Conservation (phyloP, 2,113 vertebrate genomes). For the Gnathonemus echidnorhynchus region DNA sequence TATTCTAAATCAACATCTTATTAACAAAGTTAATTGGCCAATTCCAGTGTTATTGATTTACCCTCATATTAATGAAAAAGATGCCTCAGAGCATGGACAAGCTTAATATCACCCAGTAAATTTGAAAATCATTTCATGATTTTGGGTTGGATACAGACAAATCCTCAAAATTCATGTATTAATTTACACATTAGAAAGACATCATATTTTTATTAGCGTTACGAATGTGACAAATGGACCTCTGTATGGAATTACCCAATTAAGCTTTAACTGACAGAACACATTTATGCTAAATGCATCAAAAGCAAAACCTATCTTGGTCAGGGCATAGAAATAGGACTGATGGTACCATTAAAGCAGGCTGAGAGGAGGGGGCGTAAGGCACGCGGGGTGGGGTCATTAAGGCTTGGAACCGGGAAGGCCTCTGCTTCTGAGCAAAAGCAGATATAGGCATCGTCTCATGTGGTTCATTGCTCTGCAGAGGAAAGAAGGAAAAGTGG, state of each 20-base stretch:
- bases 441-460: slow-evolving; percentile 98
- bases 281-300: not conserved
- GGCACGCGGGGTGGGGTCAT: slow-evolving; percentile 81
- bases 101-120: not conserved
- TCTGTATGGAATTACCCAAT: not conserved
- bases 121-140: not conserved
- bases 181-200: not conserved
- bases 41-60: not conserved
- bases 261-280: not conserved
- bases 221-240: not conserved
- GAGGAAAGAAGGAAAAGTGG: not conserved
- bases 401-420: slow-evolving; percentile 75
- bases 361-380: slow-evolving; percentile 75
- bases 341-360: slow-evolving; percentile 72
- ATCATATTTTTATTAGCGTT: not conserved
- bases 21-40: not conserved
- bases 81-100: not conserved
- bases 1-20: not conserved
- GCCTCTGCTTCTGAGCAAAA: slow-evolving; percentile 92
- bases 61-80: not conserved
- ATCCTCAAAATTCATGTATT: not conserved
- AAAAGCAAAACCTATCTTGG: not conserved
- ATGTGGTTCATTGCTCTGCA: slow-evolving; percentile 91
- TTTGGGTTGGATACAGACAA: not conserved
- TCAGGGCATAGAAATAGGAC: not conserved